Evolutionary conservation across 1,140 invertebrate species (phyloP).

Genomic region (Thereuonema tuberculata): DNA sequence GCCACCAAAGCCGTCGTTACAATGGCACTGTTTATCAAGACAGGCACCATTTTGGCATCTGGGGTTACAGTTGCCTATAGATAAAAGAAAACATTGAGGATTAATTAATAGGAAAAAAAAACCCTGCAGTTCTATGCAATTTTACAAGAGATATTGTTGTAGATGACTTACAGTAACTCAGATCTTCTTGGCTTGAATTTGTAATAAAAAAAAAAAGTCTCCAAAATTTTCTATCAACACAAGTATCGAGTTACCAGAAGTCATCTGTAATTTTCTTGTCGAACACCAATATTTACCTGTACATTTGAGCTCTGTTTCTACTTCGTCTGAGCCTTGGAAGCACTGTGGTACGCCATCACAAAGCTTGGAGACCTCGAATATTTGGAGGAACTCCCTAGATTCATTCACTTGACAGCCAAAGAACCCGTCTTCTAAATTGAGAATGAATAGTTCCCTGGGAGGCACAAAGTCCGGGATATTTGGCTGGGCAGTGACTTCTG

Average conservation of each 20-base stretch:
- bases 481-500: no score
- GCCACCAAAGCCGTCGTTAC: conserved; percentile 86
- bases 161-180: no score
- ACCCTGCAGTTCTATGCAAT: no score
- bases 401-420: conserved; percentile 95
- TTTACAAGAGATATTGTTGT: no score
- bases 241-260: conserved; percentile 22
- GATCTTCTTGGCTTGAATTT: no score
- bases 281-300: conserved; percentile 36
- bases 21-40: conserved; percentile 83
- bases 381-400: conserved; percentile 81
- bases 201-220: no score
- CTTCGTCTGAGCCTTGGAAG: conserved; percentile 80
- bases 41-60: conserved; percentile 79
- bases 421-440: conserved; percentile 91
- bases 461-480: no score
- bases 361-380: conserved; percentile 85
- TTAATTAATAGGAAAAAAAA: no score
- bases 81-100: no score
- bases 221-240: no score
- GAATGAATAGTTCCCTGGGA: conserved; percentile 70
- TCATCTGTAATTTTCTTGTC: background rate
- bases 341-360: conserved; percentile 82
- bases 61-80: conserved; percentile 1
- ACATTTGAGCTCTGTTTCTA: conserved; percentile 77